phyloP scores from a whole-genome alignment of 2,113 vertebrate genomes.

The Lophochroa leadbeateri region DNA sequence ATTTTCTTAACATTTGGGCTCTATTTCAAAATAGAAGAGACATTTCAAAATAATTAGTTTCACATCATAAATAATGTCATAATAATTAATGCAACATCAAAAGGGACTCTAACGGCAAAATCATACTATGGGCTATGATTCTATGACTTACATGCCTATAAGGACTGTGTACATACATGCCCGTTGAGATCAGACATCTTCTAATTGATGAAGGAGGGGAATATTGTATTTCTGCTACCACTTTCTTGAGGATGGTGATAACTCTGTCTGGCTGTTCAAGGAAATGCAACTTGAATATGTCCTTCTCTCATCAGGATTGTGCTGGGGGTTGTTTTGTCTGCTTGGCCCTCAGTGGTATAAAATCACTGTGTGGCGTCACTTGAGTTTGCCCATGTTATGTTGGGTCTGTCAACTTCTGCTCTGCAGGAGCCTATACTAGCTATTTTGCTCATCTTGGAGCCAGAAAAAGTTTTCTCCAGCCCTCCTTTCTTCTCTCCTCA shows the following conservation, averaged over 20 bases:
- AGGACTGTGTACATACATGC: background rate
- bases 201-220: background rate
- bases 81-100: background rate
- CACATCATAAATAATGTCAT: background rate
- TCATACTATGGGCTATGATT: background rate
- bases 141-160: background rate
- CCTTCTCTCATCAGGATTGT: background rate
- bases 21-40: background rate
- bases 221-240: background rate
- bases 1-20: background rate
- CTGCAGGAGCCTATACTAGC: background rate
- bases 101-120: background rate
- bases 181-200: background rate
- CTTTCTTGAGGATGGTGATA: background rate
- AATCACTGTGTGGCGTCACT: background rate
- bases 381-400: accelerated
- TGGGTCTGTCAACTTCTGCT: background rate
- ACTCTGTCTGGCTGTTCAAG: background rate
- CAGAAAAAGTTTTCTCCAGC: background rate
- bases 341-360: background rate
- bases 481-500: background rate
- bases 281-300: background rate
- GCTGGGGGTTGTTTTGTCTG: background rate
- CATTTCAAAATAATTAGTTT: background rate
- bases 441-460: background rate